Evolutionary conservation across 2,113 vertebrate species (phyloP).

Genomic region (Orthonyx spaldingii): DNA sequence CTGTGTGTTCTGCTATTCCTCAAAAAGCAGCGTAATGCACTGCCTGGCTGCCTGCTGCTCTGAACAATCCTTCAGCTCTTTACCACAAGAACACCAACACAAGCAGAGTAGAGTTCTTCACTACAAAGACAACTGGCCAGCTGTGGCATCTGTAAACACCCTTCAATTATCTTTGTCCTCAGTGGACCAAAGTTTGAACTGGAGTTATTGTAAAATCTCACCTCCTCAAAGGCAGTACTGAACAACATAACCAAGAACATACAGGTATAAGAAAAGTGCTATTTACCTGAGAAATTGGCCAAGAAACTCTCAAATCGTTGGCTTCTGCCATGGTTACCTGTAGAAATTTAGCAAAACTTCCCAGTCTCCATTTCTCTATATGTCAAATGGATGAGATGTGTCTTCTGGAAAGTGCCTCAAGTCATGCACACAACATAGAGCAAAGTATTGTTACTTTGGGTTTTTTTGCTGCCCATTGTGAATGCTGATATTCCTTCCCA

Average conservation of each 20-base stretch:
- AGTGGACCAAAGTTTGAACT: neutral
- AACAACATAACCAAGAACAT: neutral
- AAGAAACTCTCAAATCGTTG: neutral
- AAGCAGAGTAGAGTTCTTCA: neutral
- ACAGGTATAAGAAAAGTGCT: neutral
- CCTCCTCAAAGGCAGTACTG: neutral
- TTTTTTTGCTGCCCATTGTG: neutral
- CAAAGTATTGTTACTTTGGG: neutral
- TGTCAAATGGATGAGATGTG: neutral
- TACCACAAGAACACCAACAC: neutral
- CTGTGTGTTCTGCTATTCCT: neutral
- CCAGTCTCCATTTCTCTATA: neutral
- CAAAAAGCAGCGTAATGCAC: neutral
- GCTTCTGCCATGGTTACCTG: neutral
- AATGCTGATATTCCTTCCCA: neutral
- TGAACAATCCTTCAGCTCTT: neutral
- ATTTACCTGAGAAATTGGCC: neutral
- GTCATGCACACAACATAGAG: accelerated
- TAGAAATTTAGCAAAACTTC: neutral
- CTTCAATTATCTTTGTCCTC: neutral
- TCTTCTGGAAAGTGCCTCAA: neutral
- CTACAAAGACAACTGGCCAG: neutral
- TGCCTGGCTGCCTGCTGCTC: neutral
- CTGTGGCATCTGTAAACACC: neutral
- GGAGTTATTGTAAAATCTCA: neutral